Base-by-base conservation (phyloP, 2,888 invertebrate species). In the Magallana nippona region DNA sequence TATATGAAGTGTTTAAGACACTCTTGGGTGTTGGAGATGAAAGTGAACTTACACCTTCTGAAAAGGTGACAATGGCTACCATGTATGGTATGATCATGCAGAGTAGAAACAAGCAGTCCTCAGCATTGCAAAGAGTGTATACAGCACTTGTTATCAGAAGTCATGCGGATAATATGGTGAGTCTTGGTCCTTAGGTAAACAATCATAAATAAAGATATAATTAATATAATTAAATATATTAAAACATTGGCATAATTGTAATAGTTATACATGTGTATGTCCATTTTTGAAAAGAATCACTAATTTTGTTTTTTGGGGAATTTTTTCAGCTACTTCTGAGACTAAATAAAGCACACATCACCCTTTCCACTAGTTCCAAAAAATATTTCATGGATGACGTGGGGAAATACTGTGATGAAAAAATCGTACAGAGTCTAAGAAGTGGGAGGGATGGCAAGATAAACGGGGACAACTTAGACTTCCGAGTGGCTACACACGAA, bases 381-480 rank as follows among this genome's bases (percentile, higher is more conserved):
- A 60, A 58, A 81, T 56, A 57, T 22, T 60, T 84, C 55, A 81
- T 84, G 55, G 19, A 71, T 32, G 55, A n/a, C 19, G 78, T 55
- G 63, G 81, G 81, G 15, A 62, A 84, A 44, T 63, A 84, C 19
- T 44, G 81, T 55, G 81, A 78, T n/a, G 81, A 84, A 62, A 77
- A 60, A 44, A 77, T 84, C 32, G 55, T 81, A 22, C 17, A 58
- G 15, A 63, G 82, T 62, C 17, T 84, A 15, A 55, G 79, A 62
- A 60, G 32, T 15, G 79, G 84, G 55, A 60, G 62, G 44, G 77
- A 82, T 79, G 84, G 82, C 8, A 84, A 84, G 79, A 63, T 82
- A 27, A 84, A 84, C 55, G 84, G 84, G 32, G 84, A 84, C 79
- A 84, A 84, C 44, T 62, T 84, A 44, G 82, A 84, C n/a, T 78